phyloP scores from a whole-genome alignment of 2,888 invertebrate genomes.

The Xestia xanthographa region DNA sequence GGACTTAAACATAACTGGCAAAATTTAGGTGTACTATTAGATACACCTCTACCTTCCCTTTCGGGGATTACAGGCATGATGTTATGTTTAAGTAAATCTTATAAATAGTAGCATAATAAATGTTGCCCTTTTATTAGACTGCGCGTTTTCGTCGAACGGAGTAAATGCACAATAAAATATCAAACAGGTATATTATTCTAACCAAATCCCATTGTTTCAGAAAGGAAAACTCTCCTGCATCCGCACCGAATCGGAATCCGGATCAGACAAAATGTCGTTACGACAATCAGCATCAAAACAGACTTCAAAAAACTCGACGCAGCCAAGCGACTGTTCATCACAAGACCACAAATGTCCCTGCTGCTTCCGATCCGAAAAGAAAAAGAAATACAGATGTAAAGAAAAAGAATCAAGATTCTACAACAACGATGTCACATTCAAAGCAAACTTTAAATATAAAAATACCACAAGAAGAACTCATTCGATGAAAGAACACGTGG shows the following conservation, averaged over 20 bases:
- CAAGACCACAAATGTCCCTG: slow-evolving; percentile 87
- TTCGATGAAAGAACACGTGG: slow-evolving; percentile 88
- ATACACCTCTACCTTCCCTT: too few relatives aligned
- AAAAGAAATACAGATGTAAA: slow-evolving; percentile 77
- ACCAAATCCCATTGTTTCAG: slow-evolving; percentile 79
- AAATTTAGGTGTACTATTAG: too few relatives aligned
- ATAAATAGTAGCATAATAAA: background rate
- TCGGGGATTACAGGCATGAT: too few relatives aligned
- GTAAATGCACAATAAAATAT: background rate
- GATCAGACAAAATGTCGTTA: slow-evolving; percentile 85
- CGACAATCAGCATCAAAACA: slow-evolving; percentile 85
- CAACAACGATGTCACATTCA: slow-evolving; percentile 86
- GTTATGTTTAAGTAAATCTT: too few relatives aligned
- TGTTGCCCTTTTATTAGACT: background rate
- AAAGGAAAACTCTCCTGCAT: slow-evolving; percentile 85
- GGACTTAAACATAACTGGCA: too few relatives aligned
- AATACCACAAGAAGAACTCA: slow-evolving; percentile 86
- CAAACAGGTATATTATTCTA: background rate
- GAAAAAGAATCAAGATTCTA: slow-evolving; percentile 83
- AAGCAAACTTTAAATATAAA: slow-evolving; percentile 86
- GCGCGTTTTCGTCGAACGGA: background rate
- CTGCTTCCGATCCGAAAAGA: slow-evolving; percentile 82
- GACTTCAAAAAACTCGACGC: slow-evolving; percentile 79
- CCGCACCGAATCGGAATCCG: slow-evolving; percentile 87
- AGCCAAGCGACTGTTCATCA: slow-evolving; percentile 81